Base-by-base conservation (phyloP, 1,140 invertebrate species). In the Cardiocondyla obscurior region DNA sequence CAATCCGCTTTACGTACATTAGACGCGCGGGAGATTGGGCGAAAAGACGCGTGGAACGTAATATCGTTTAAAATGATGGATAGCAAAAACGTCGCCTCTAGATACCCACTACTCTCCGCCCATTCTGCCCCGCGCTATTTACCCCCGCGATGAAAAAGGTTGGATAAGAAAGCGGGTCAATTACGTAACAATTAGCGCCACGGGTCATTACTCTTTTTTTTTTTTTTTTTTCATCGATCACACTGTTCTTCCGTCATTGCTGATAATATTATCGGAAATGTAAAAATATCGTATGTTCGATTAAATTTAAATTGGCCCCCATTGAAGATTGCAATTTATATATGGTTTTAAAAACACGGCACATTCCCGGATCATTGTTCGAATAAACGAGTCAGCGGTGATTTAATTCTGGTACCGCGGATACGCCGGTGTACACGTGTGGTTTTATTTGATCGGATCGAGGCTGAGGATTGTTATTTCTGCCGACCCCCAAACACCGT, bases 1-100 rank as follows among this genome's bases (percentile, higher is more conserved):
- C 74, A 79, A 79, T 79, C 74, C 74, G 74, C 62, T 79, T 79
- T 79, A 36, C 55, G 62, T 77, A 77, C 74, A 77, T 77, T 79
- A 79, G 46, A 79, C 22, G 46, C 46, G 42, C 39, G 33, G 25
- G 46, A 69, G 25, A 79, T 79, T 69, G 74, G 36, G 22, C 62
- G 74, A 79, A 60, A 42, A 69, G 46, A 53, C 33, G 62, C 46
- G 33, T 42, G 53, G 74, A 79, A 55, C 30, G 51, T 67, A 79
- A 79, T 79, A 79, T 69, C 74, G 62, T 79, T 79, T 69, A 79
- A 79, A 69, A 69, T 79, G 60, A 77, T 30, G 74, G 25, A 28
- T 79, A 69, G 46, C 12, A 51, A 65, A 46, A 67, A 51, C 22
- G 60, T 51, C 46, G 46, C 58, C 53, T 16, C 46, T 28, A 79